phyloP scores from a whole-genome alignment of 2,888 invertebrate genomes.

The Phengaris arion region DNA sequence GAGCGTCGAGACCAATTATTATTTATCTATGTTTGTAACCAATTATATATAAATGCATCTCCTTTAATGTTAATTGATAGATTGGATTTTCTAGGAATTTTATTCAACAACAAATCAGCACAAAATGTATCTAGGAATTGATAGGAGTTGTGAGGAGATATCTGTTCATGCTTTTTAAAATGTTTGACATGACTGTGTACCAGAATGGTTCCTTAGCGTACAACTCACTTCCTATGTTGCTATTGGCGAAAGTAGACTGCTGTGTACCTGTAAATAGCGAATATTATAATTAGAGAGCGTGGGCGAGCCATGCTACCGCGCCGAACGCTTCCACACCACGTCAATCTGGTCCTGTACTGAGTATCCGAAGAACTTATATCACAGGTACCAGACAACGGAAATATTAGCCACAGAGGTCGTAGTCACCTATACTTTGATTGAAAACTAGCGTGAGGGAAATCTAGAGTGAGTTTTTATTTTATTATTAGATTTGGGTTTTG shows the following conservation, averaged over 20 bases:
- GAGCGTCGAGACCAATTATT: no score
- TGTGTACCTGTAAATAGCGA: not conserved
- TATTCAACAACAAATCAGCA: no score
- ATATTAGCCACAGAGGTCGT: no score
- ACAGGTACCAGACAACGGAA: no score
- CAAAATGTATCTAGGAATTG: not conserved
- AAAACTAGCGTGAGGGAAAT: no score
- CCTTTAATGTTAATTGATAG: not conserved
- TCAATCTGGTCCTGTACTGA: no score
- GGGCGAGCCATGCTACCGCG: no score
- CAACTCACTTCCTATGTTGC: not conserved
- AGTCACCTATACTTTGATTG: no score
- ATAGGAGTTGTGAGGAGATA: not conserved
- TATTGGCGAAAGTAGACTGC: not conserved
- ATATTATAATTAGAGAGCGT: not conserved
- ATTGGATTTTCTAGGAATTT: not conserved
- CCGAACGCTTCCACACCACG: no score
- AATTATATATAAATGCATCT: not conserved
- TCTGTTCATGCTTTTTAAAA: not conserved
- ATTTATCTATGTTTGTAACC: not conserved
- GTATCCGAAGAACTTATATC: no score
- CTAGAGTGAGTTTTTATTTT: no score
- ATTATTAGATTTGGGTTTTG: no score
- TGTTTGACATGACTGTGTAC: slow-evolving; percentile 2
- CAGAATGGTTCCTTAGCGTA: not conserved